Base-by-base conservation (phyloP, 2,888 invertebrate genomes). In the Leucophora obtusa region DNA sequence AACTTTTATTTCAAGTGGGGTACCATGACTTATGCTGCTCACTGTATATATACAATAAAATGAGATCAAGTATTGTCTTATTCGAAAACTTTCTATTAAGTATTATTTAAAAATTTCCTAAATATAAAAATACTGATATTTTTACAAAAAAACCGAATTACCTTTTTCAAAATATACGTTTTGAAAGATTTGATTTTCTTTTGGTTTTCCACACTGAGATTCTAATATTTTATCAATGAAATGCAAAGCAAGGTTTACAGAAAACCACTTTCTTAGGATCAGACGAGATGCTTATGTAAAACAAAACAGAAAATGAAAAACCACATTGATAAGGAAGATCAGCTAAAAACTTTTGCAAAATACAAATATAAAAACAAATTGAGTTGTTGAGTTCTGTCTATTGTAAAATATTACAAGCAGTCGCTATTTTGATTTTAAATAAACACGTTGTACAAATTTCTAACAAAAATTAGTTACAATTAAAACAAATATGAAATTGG, bases 401-500 rank as follows among this genome's bases (percentile, higher is more conserved):
- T 28, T 28, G 9, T 47, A 47, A 47, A n/a, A 11, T 14, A 38
- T 11, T 14, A 3, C n/a, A 66, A 66, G 38, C 33, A 66, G 66
- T 66, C 18, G 10, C 1, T 38, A 66, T 66, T 66, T 24, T 54
- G 21, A 51, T 11, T 21, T 69, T 17, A 38, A 69, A 33, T 35
- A n/a, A 53, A 65, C 8, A 66, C 35, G 65, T 68, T 69, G 28
- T 56, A 18, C 47, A 14, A 56, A 33, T 10, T 51, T 33, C 21
- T 11, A n/a, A n/a, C n/a, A 62, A 54, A 68, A 47, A 53, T 62
- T 51, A 38, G 17, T 24, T 17, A 10, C 18, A 9, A 24, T n/a
- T 28, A 56, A n/a, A n/a, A n/a, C n/a, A 53, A 33, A 58, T 4
- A 80, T 74, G 79, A 58, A 58, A 38, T 59, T 59, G 9, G 10